Evolutionary conservation across 2,797 vertebrate genomes (phyloP), one percentile per base, ranked within the genome.

Genomic region (Limnodromus scolopaceus): DNA sequence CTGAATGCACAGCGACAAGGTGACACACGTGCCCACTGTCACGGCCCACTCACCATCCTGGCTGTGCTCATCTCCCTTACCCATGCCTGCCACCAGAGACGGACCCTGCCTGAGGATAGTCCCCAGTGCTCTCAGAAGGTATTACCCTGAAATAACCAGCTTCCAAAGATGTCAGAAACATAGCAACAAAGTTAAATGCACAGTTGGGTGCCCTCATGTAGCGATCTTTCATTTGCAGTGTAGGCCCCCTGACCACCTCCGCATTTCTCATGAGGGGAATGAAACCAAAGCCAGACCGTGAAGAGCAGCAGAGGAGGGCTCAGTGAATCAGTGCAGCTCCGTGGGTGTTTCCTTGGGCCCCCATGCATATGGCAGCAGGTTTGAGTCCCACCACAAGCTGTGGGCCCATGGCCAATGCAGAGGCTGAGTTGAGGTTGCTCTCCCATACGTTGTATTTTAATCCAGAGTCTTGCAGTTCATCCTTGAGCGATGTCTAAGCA

Each of bases 71-170:
- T 7, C 11, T 54, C 22, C 12, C 45, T 49, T 20, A 7, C 45
- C 57, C 22, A 4, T 41, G 24, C 41, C 68, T 51, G 51, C 36
- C 36, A 5, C 41, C 28, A 1, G 16, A 24, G n/a, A 46, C 0
- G 25, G 84, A 55, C 68, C 38, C 39, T 41, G 39, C 46, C 2
- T 3, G 3, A 27, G 46, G 36, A 63, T 6, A 36, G n/a, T 16
- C 4, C 1, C 34, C 34, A n/a, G 36, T 0, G 1, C 10, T 0
- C 16, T 60, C 16, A 7, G n/a, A 2, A 1, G 24, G 49, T 27
- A 9, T 2, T 43, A 55, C 43, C 60, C 2, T 6, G 12, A 49
- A 53, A 41, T 16, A 24, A 28, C 7, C 17, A 16, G 48, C 24
- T 3, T 11, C 13, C 51, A 2, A 2, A 23, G 55, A 22, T 8